Conservation (phyloP, 2,797 vertebrate genomes). For the Helicolenus hilgendorfi region DNA sequence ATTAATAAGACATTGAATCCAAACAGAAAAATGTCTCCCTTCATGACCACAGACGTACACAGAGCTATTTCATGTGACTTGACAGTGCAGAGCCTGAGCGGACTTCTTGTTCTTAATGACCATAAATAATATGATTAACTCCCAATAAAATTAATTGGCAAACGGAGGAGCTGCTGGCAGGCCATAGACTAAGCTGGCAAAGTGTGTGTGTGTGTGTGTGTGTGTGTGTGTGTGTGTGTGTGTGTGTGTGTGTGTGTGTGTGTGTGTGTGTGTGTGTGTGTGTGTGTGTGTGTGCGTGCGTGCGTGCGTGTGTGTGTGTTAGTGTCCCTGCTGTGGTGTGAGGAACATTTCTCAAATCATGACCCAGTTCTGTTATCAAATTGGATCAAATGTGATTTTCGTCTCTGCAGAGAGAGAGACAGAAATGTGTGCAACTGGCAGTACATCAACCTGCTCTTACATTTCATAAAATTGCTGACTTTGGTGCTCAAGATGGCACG, state of each 20-base stretch:
- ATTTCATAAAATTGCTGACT: conserved; percentile 73
- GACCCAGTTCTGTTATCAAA: conserved; percentile 85
- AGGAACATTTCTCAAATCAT: conserved; percentile 81
- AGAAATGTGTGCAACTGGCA: conserved; percentile 68
- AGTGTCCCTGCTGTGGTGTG: conserved; percentile 67
- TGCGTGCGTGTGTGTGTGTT: conserved; percentile 24
- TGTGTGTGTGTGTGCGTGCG: conserved; percentile 21
- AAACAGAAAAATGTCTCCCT: conserved; percentile 35
- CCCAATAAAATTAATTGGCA: conserved; percentile 80
- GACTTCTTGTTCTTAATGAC: conserved; percentile 75
- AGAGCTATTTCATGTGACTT: conserved; percentile 32
- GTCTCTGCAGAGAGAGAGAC: conserved; percentile 53
- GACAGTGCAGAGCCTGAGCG: conserved; percentile 58
- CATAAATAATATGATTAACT: conserved; percentile 84
- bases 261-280: conserved; percentile 28
- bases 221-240: conserved; percentile 19
- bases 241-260: conserved; percentile 31
- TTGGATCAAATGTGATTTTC: conserved; percentile 81
- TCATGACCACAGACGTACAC: conserved; percentile 13
- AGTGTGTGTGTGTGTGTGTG: conserved; percentile 32
- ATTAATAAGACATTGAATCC: conserved; percentile 21
- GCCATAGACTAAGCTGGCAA: conserved; percentile 64
- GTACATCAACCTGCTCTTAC: conserved; percentile 62
- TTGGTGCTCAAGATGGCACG: conserved; percentile 32
- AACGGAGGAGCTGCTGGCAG: conserved; percentile 73